Conservation (phyloP, 2,113 vertebrate species). For the Ctenomys sociabilis region DNA sequence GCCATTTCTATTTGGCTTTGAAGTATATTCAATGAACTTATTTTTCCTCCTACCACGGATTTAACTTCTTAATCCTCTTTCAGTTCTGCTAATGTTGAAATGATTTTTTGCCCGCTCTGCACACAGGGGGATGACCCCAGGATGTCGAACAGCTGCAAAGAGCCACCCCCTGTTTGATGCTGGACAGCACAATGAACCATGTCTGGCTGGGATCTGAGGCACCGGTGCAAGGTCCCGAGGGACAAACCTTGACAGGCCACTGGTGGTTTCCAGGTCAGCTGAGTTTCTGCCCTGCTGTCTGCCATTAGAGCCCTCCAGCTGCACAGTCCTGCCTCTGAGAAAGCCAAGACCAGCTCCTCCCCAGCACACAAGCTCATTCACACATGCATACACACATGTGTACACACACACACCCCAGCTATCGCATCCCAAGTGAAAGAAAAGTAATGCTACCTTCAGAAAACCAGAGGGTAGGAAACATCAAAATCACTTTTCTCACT, state of each 20-base stretch:
- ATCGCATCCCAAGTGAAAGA: background rate
- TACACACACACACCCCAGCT: too few species aligned
- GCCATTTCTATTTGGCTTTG: slow-evolving; percentile 37
- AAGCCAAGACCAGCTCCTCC: background rate
- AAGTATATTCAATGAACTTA: background rate
- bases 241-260: background rate
- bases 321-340: background rate
- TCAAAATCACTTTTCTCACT: background rate
- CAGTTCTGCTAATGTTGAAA: slow-evolving; percentile 31
- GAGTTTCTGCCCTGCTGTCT: background rate
- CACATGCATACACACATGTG: too few species aligned
- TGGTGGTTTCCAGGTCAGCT: fast-evolving
- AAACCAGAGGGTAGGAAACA: background rate
- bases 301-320: background rate
- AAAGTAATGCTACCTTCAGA: background rate
- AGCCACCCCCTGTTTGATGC: background rate
- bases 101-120: background rate
- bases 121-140: background rate
- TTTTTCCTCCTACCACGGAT: background rate
- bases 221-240: background rate
- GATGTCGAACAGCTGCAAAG: background rate
- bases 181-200: background rate
- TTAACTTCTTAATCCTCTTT: slow-evolving; percentile 57
- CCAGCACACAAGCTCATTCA: fast-evolving
- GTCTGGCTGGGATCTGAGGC: background rate